A percentile compares a stretch with the other conserved stretches of the same genome.
Evolutionary conservation across 2,113 vertebrate genomes (phyloP).

Genomic region (Zapus hudsonius): DNA sequence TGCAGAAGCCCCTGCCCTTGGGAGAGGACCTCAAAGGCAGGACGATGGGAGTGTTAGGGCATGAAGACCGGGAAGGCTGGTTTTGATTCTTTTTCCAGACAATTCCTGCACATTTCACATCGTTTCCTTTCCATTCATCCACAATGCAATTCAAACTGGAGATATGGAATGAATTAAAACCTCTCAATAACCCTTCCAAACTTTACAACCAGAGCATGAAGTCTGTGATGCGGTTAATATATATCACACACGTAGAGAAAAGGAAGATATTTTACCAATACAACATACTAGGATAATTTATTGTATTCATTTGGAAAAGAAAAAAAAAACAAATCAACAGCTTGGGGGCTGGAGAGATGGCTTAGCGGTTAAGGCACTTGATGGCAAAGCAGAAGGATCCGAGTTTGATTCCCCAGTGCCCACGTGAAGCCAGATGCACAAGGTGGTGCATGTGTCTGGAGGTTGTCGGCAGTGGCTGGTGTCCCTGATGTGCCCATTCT

Average conservation of each 20-base stretch:
- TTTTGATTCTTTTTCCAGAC: not conserved
- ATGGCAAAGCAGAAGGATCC: too few species aligned
- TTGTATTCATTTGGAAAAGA: conserved; percentile 40
- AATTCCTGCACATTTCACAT: not conserved
- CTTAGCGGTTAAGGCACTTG: too few species aligned
- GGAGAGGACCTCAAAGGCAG: not conserved
- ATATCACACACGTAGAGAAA: not conserved
- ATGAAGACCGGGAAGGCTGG: not conserved
- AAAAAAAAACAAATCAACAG: too few species aligned
- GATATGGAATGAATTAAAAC: not conserved
- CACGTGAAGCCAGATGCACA: too few species aligned
- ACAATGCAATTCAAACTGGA: not conserved
- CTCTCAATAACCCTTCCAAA: not conserved
- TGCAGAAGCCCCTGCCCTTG: not conserved
- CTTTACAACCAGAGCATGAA: not conserved
- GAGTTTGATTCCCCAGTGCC: too few species aligned
- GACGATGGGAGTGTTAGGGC: not conserved
- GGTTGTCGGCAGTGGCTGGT: too few species aligned
- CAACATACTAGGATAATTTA: not conserved
- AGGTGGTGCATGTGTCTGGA: too few species aligned
- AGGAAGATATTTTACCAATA: not conserved
- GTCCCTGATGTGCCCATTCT: too few species aligned
- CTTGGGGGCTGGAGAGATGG: too few species aligned
- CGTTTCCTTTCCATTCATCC: not conserved
- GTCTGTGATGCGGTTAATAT: not conserved